A percentile compares a stretch with the other conserved stretches of the same genome.
These are phyloP conservation scores for Apodemus sylvaticus DNA, from an alignment of 2,113 vertebrate genomes.

Conservation along the genomic window DNA sequence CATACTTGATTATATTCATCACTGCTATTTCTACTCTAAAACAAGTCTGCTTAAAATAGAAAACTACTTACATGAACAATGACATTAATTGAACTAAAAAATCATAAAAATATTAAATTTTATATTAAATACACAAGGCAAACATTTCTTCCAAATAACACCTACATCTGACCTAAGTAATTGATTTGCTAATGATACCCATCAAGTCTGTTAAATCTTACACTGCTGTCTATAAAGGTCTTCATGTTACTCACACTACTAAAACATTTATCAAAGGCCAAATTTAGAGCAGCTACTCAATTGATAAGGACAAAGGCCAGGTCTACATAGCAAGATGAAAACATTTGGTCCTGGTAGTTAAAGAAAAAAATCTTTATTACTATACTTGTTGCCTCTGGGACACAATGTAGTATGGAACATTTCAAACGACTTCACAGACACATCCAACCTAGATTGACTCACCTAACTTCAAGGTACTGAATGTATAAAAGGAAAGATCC, in stretches of 20 bases:
- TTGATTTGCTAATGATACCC: constrained; percentile 89
- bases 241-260: constrained; percentile 89
- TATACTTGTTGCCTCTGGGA: constrained; percentile 86
- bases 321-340: constrained; percentile 88
- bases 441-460: constrained; percentile 62
- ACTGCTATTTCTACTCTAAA: neutral
- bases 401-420: constrained; percentile 87
- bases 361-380: constrained; percentile 91
- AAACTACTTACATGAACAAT: neutral
- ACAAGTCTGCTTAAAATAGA: constrained; percentile 10
- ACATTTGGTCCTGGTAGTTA: constrained; percentile 84
- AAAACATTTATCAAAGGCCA: constrained; percentile 89
- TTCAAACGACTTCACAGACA: constrained; percentile 68
- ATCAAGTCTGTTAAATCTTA: constrained; percentile 85
- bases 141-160: constrained; percentile 72
- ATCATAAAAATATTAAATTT: constrained; percentile 57
- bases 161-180: constrained; percentile 80
- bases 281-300: constrained; percentile 85
- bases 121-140: constrained; percentile 61
- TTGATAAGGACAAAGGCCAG: constrained; percentile 91
- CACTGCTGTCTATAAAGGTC: constrained; percentile 82
- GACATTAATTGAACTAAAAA: constrained; percentile 26
- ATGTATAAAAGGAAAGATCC: constrained; percentile 40
- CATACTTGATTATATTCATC: neutral
- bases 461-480: constrained; percentile 38